Conservation (phyloP, 1,140 invertebrate genomes). For the Gryllus bimaculatus region DNA sequence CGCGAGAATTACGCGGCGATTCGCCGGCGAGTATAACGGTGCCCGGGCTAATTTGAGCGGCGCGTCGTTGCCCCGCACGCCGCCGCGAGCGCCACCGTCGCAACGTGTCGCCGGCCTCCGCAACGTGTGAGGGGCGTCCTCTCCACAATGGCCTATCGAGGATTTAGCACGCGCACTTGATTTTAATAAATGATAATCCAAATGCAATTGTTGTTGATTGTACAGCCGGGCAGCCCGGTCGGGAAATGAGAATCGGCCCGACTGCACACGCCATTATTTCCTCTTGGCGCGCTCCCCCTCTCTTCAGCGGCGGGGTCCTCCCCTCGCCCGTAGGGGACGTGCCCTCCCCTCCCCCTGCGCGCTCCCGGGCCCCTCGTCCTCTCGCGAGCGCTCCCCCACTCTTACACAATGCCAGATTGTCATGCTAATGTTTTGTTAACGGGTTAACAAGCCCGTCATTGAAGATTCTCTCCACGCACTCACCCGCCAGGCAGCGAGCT, state of each 20-base stretch:
- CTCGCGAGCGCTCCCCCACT: neutral
- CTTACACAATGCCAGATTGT: constrained; percentile 4
- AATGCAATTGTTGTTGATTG: constrained; percentile 1
- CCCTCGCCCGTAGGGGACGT: neutral
- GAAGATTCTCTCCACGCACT: neutral
- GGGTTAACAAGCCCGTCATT: neutral
- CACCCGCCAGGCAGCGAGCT: neutral
- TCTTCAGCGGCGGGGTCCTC: neutral
- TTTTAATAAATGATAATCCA: constrained; percentile 6
- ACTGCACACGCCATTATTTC: neutral
- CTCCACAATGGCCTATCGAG: neutral
- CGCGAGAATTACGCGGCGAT: too few relatives aligned
- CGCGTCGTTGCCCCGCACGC: too few relatives aligned
- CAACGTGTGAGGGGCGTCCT: neutral
- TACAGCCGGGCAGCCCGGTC: neutral
- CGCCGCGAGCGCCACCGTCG: too few relatives aligned
- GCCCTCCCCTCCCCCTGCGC: neutral
- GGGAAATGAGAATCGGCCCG: neutral
- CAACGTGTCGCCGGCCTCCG: too few relatives aligned
- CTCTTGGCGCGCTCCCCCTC: neutral
- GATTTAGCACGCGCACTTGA: neutral
- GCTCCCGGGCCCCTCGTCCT: neutral
- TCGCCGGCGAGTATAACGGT: too few relatives aligned
- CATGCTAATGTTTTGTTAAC: constrained; percentile 5
- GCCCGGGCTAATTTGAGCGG: too few relatives aligned